These are phyloP conservation scores for Tetheella fluctuosa DNA, from an alignment of 2,888 invertebrate genomes.

Conservation along the genomic window DNA sequence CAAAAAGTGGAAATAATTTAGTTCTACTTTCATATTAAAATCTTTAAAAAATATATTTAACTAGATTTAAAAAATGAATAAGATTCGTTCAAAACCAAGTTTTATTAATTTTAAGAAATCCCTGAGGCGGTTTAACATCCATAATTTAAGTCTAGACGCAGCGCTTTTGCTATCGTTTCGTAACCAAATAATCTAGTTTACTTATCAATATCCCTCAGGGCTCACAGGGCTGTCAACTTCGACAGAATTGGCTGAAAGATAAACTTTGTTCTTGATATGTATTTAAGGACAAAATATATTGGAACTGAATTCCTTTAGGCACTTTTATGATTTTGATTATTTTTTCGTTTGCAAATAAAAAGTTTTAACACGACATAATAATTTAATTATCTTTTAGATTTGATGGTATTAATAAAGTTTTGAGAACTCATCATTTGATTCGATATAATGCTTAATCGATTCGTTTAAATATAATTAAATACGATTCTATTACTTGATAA, in stretches of 20 bases:
- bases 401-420: no score
- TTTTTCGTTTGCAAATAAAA: neutral
- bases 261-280: conserved; percentile 7
- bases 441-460: no score
- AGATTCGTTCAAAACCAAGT: neutral
- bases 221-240: neutral
- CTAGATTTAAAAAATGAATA: no score
- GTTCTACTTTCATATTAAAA: no score
- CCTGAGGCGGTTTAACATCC: neutral
- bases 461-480: no score
- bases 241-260: neutral
- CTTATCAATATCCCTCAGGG: neutral
- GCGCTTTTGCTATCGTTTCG: neutral
- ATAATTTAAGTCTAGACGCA: neutral
- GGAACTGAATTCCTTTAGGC: neutral
- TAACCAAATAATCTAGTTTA: neutral
- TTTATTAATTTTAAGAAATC: neutral
- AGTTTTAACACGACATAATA: no score
- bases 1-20: no score
- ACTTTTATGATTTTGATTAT: neutral
- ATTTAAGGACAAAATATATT: conserved; percentile 6
- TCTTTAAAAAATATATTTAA: no score
- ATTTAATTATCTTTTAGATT: no score
- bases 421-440: no score
- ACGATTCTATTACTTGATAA: no score